These are phyloP conservation scores for Pegea sp. DNA, from an alignment of 23 tunicate species.

Conservation along the genomic window DNA sequence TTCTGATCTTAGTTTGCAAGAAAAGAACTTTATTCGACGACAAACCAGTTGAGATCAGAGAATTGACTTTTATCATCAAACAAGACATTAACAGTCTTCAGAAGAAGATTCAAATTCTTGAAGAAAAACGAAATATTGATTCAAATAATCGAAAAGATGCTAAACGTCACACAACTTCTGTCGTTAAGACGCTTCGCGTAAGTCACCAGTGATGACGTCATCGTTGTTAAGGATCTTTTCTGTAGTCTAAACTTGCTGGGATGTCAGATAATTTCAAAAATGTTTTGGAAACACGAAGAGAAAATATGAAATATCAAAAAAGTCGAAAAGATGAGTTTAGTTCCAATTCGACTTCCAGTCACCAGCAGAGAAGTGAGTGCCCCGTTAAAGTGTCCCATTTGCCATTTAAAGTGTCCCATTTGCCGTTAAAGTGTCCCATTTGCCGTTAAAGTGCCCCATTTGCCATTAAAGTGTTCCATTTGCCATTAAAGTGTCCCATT, in stretches of 20 bases:
- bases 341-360: constrained; percentile 9
- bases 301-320: constrained; percentile 92
- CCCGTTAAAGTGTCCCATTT: no score
- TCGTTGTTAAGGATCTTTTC: not conserved
- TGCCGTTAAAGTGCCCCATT: no score
- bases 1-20: constrained; percentile 48
- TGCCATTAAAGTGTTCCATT: no score
- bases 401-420: no score
- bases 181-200: constrained; percentile 62
- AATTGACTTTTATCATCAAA: constrained; percentile 88
- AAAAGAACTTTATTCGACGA: constrained; percentile 75
- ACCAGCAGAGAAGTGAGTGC: not conserved
- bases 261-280: constrained; percentile 91
- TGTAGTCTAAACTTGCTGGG: constrained; percentile 82
- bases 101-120: constrained; percentile 43
- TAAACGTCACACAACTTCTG: constrained; percentile 51
- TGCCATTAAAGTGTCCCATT: no score
- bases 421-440: no score
- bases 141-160: constrained; percentile 32
- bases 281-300: constrained; percentile 80
- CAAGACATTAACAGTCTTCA: constrained; percentile 81
- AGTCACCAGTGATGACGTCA: no score
- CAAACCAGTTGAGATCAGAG: constrained; percentile 90
- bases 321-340: constrained; percentile 72
- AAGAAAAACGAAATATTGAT: constrained; percentile 28